Evolutionary conservation across 2,113 vertebrate species (phyloP).

Genomic region (Pundamilia nyererei): DNA sequence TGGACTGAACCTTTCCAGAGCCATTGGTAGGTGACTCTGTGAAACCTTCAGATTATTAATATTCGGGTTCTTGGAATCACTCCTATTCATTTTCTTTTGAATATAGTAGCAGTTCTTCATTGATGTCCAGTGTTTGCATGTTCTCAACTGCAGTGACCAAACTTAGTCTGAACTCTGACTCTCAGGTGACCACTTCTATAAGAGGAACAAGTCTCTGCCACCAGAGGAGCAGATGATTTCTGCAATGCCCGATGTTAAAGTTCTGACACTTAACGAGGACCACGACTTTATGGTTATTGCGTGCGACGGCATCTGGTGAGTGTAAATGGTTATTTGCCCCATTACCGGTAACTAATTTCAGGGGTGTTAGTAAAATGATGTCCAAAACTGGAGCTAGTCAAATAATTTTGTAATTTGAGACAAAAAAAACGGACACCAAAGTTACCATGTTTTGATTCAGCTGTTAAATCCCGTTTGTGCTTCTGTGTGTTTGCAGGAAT

Average conservation of each 20-base stretch:
- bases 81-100: neutral
- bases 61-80: neutral
- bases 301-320: conserved; percentile 95
- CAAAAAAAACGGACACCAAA: neutral
- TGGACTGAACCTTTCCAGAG: conserved; percentile 94
- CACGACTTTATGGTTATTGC: conserved; percentile 99
- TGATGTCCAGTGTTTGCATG: neutral
- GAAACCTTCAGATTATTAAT: neutral
- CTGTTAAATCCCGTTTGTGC: neutral
- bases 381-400: neutral
- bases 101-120: neutral
- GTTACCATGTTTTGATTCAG: neutral
- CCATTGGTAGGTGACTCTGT: conserved; percentile 77
- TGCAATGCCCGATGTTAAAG: conserved; percentile 91
- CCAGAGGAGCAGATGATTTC: conserved; percentile 99
- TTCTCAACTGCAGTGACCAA: neutral
- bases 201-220: conserved; percentile 89
- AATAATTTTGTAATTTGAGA: neutral
- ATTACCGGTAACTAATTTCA: neutral
- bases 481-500: conserved; percentile 76
- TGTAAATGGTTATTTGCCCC: neutral
- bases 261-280: conserved; percentile 88
- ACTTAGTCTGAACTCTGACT: neutral
- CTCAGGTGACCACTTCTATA: conserved; percentile 97
- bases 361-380: neutral